Base-by-base conservation (phyloP, 2,113 vertebrate species). In the Pyxicephalus adspersus region DNA sequence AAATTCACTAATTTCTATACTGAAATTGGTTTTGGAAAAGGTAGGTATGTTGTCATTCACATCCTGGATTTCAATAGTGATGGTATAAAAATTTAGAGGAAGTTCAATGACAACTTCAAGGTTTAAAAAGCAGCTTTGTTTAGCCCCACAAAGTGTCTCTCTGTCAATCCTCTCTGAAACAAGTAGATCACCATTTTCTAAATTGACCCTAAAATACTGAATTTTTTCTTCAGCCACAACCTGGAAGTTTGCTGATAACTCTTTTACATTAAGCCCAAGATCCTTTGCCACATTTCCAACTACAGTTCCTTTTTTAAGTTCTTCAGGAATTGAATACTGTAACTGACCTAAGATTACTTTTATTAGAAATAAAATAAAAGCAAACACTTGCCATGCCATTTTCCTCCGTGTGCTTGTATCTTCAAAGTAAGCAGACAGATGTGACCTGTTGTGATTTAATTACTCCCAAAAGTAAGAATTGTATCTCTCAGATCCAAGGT, bases 271-370 rank as follows among this genome's bases (percentile, higher is more conserved):
- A 72, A 95, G 83, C 22, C 90, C 93, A 3, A 95, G 84, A 74
- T 95, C 94, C 2, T 90, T 88, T 0, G 91, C 93, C 1, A 95
- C 89, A 45, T 91, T 91, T 13, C 94, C 94, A 25, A 95, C 90
- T 23, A 92, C 51, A 0, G 89, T 89, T 7, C 90, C 92, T 51
- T 85, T 86, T 68, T 88, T 86, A 87, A 91, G 86, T 83, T 94
- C 93, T 83, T 95, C 94, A 0, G 89, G 90, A 51, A 94, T 86
- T 2, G 92, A 91, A 85, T 95, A 95, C 19, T 90, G 89, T 80
- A 94, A 87, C 2, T 91, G 91, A 45, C 90, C 87, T 58, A 61
- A 54, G 60, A 86, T 67, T 68, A 75, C 71, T 17, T 77, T 45
- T 71, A 60, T 78, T 58, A 83, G 86, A 75, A 86, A 86, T 76